Conservation (phyloP, 2,113 vertebrate species). For the Struthio camelus region DNA sequence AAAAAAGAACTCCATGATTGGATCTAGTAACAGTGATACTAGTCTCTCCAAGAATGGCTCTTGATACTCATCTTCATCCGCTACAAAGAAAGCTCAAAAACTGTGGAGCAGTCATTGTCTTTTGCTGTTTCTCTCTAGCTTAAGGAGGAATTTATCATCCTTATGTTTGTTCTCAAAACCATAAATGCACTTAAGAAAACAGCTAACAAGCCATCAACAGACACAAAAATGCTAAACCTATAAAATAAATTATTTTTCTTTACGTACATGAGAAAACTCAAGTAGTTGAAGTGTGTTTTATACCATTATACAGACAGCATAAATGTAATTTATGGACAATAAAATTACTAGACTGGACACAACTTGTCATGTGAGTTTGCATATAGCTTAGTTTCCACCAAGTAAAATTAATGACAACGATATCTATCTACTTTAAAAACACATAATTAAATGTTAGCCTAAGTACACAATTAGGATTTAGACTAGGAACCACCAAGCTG, state of each 20-base stretch:
- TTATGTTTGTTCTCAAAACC: background rate
- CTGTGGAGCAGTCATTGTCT: background rate
- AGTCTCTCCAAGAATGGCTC: background rate
- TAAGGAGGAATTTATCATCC: background rate
- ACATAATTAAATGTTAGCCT: background rate
- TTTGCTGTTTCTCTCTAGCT: background rate
- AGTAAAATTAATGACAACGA: background rate
- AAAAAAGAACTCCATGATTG: background rate
- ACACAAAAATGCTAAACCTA: background rate
- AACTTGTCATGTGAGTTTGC: background rate
- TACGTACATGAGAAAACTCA: background rate
- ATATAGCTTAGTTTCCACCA: background rate
- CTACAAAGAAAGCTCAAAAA: background rate
- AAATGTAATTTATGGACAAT: background rate
- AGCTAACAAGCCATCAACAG: background rate
- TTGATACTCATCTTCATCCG: background rate
- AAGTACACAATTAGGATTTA: background rate
- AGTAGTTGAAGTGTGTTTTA: background rate
- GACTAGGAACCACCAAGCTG: background rate
- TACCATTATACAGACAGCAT: background rate
- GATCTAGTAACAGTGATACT: background rate
- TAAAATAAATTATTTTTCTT: background rate
- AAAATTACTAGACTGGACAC: background rate
- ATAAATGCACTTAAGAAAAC: background rate
- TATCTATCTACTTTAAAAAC: background rate